Percentiles rank a stretch among this genome's conserved stretches.
These are phyloP conservation scores for Bombus confusus DNA, from an alignment of 1,140 invertebrate genomes.

Conservation along the genomic window DNA sequence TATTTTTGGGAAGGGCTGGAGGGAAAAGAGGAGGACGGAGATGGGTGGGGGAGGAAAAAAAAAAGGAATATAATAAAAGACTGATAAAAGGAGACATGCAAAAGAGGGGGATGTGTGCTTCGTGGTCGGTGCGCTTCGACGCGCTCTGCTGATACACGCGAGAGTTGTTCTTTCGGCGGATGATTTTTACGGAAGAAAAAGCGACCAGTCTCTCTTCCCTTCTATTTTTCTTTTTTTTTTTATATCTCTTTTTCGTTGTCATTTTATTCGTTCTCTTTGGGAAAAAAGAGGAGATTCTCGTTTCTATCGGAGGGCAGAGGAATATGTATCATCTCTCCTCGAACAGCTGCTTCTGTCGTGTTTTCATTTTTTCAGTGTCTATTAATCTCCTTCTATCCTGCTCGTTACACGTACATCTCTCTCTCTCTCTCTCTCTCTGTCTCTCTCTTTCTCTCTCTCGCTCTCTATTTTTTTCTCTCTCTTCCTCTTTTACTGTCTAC, in stretches of 20 bases:
- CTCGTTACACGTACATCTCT: slow-evolving; percentile 33
- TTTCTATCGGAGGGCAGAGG: slow-evolving; percentile 40
- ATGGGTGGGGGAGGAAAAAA: too few relatives aligned
- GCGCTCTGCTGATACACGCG: slow-evolving; percentile 35
- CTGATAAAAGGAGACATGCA: slow-evolving; percentile 29
- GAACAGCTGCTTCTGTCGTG: slow-evolving; percentile 35
- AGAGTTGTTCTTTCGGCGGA: slow-evolving; percentile 37
- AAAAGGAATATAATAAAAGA: slow-evolving; percentile 9
- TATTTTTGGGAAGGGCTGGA: slow-evolving; percentile 33
- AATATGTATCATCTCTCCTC: slow-evolving; percentile 38
- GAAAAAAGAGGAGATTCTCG: slow-evolving; percentile 60
- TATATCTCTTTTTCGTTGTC: not conserved
- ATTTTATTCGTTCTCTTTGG: not conserved
- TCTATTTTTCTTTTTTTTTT: not conserved
- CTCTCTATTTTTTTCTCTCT: slow-evolving; percentile 11
- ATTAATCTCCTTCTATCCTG: slow-evolving; percentile 17
- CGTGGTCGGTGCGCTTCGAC: slow-evolving; percentile 53
- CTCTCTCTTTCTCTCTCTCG: slow-evolving; percentile 28
- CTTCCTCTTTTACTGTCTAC: not conserved
- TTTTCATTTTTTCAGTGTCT: slow-evolving; percentile 22
- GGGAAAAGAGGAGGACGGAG: not conserved
- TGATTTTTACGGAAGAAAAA: slow-evolving; percentile 27
- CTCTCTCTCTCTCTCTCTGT: slow-evolving; percentile 23
- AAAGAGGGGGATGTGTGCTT: slow-evolving; percentile 58
- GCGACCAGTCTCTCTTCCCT: slow-evolving; percentile 4